Base-by-base conservation (phyloP, 2,113 vertebrate species). In the Cariama cristata region DNA sequence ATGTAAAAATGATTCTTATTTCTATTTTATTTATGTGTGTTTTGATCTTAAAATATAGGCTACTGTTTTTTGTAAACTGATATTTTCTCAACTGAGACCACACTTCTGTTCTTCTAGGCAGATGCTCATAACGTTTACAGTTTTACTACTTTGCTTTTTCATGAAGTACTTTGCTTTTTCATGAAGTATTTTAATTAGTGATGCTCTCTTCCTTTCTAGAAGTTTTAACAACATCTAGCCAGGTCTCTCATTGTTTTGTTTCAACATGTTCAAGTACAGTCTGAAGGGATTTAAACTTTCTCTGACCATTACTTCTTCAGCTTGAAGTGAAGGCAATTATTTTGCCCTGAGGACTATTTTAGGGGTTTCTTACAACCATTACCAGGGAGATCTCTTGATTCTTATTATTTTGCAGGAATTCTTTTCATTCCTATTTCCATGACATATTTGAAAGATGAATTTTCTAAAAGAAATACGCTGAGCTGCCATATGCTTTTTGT, bases 251-350 rank as follows among this genome's bases (percentile, higher is more conserved):
- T 21, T 56, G 17, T 62, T 95, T 84, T 80, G 9, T 95, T 97
- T 91, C 24, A 62, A 26, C 7, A 10, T 50, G 66, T 90, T 47
- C 79, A 76, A 80, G 32, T 55, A 77, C 14, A 53, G 5, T 88
- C 71, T 86, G 68, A 80, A 45, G 30, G 26, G 17, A 86, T 75
- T 94, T 89, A 69, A 71, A 73, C 26, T 89, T 81, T 82, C 44
- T 91, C 47, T 94, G 88, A 30, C 52, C 55, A 33, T 73, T 87
- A 44, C 38, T 79, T 92, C n/a, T 79, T 83, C 75, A 86, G 20
- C 28, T 86, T 91, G 76, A 95, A 89, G 35, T 49, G 53, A 92
- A 94, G 68, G 71, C 60, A 95, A 79, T 91, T 94, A 81, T 88
- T 95, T 92, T 95, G 16, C 13, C 64, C 53, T 4, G 4, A 93